Percentiles rank a stretch among this genome's conserved stretches.
Evolutionary conservation across 1,140 invertebrate species (phyloP).

Genomic region (Cryptotermes secundus): DNA sequence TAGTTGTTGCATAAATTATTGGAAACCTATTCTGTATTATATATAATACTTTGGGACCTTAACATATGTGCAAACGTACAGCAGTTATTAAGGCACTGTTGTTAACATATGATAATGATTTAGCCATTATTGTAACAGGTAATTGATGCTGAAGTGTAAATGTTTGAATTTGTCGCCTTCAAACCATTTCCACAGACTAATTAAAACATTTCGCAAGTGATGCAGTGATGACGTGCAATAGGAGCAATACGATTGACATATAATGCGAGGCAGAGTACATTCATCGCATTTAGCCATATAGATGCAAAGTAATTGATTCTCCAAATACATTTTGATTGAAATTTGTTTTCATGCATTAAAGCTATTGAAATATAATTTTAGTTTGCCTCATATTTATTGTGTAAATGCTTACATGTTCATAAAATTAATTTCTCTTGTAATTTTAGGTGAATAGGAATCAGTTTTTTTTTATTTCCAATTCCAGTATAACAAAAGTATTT

Average conservation of each 20-base stretch:
- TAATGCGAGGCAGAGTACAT: background rate
- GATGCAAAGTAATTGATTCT: background rate
- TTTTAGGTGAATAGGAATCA: background rate
- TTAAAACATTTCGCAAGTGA: background rate
- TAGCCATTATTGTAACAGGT: background rate
- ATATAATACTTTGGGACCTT: too few species aligned
- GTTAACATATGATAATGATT: too few species aligned
- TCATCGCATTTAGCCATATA: background rate
- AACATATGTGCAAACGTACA: background rate
- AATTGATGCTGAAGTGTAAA: background rate
- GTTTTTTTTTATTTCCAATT: background rate
- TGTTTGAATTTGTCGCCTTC: background rate
- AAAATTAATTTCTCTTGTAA: background rate
- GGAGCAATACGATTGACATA: background rate
- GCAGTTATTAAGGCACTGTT: too few species aligned
- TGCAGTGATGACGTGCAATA: background rate
- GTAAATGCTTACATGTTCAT: background rate
- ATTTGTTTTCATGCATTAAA: background rate
- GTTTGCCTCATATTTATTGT: background rate
- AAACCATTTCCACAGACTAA: background rate
- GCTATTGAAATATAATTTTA: slow-evolving; percentile 7
- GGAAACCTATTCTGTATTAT: too few species aligned
- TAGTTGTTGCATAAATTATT: too few species aligned
- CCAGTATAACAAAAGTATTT: too few species aligned
- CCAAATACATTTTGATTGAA: slow-evolving; percentile 10